Percentiles rank a stretch among this genome's conserved stretches.
Evolutionary conservation across 2,797 vertebrate species (phyloP).

Genomic region (Helicolenus hilgendorfi): DNA sequence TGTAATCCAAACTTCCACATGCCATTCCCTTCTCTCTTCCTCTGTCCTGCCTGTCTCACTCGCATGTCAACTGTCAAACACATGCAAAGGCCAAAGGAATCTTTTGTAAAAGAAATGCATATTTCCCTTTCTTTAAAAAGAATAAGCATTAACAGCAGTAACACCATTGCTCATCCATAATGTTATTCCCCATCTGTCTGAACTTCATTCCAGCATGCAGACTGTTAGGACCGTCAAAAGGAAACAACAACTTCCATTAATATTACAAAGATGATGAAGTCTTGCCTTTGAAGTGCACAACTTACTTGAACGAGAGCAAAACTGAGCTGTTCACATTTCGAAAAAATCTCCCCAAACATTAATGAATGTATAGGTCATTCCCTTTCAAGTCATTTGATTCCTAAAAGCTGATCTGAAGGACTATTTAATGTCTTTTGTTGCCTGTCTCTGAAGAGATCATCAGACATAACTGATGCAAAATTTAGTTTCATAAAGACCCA

Average conservation of each 20-base stretch:
- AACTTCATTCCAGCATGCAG: background rate
- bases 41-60: background rate
- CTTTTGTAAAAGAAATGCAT: background rate
- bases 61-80: background rate
- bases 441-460: conserved; percentile 60
- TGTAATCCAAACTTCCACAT: background rate
- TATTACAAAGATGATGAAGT: conserved; percentile 11
- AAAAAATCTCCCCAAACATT: conserved; percentile 37
- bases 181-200: background rate
- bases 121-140: background rate
- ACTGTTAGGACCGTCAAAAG: background rate
- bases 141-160: background rate
- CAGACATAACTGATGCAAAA: conserved; percentile 79
- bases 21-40: background rate
- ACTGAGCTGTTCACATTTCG: conserved; percentile 20
- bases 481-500: conserved; percentile 73
- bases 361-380: conserved; percentile 53
- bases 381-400: conserved; percentile 59
- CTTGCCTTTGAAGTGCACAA: conserved; percentile 34
- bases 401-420: conserved; percentile 64
- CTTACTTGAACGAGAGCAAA: conserved; percentile 47
- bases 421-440: conserved; percentile 64
- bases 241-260: conserved; percentile 19
- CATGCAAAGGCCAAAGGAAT: background rate
- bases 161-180: background rate